These are phyloP conservation scores for Protonemura montana DNA, from an alignment of 2,888 invertebrate species.

Conservation along the genomic window DNA sequence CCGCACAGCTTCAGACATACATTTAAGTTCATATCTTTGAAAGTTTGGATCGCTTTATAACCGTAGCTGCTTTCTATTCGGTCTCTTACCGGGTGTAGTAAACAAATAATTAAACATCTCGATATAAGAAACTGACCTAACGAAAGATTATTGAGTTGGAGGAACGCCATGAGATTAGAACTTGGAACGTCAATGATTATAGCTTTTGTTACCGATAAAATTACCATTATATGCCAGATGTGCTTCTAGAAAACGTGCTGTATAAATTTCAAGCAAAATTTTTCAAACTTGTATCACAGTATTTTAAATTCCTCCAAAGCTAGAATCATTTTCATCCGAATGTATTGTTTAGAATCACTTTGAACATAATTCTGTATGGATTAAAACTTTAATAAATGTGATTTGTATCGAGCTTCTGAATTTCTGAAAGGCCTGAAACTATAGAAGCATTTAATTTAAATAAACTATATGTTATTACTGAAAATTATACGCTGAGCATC, in stretches of 20 bases:
- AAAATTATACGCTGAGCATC: background rate
- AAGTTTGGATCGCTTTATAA: background rate
- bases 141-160: background rate
- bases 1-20: background rate
- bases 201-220: background rate
- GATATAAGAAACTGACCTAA: background rate
- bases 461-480: slow-evolving; percentile 7
- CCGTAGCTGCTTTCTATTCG: background rate
- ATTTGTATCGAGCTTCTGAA: background rate
- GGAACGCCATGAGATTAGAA: background rate
- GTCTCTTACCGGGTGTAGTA: background rate
- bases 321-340: background rate
- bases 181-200: background rate
- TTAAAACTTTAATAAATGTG: slow-evolving; percentile 3
- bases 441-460: background rate
- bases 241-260: background rate
- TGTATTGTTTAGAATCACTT: background rate
- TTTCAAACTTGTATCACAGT: background rate
- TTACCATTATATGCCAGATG: background rate
- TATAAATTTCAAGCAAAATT: background rate
- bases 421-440: background rate
- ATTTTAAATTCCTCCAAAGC: background rate
- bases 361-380: background rate
- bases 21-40: background rate
- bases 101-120: background rate